A percentile compares a stretch with the other conserved stretches of the same genome.
Evolutionary conservation across 2,888 invertebrate species (phyloP).

Genomic region (Rhagophthalmus giganteus): DNA sequence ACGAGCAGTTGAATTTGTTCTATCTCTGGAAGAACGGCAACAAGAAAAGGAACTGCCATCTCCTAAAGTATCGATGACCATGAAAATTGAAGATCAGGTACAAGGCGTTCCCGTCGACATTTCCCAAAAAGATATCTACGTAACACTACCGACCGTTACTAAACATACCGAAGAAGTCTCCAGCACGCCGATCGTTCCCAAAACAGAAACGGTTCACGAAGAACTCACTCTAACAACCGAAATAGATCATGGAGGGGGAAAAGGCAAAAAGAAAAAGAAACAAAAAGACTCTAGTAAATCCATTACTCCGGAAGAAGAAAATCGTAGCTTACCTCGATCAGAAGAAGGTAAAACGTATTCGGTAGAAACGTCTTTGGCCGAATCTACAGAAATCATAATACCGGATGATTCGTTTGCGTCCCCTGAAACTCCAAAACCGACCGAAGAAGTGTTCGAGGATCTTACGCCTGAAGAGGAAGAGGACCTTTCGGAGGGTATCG

Average conservation of each 20-base stretch:
- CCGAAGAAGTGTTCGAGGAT: slow-evolving; percentile 54
- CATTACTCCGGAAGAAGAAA: slow-evolving; percentile 28
- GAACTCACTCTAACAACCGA: slow-evolving; percentile 50
- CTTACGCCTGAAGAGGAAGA: slow-evolving; percentile 50
- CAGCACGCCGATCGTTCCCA: slow-evolving; percentile 42
- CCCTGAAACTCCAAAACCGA: slow-evolving; percentile 60
- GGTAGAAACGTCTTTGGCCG: slow-evolving; percentile 57
- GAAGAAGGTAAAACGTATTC: slow-evolving; percentile 47
- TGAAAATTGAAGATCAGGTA: slow-evolving; percentile 42
- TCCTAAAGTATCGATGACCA: slow-evolving; percentile 46
- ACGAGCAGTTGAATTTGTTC: slow-evolving; percentile 48
- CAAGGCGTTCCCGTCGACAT: slow-evolving; percentile 42
- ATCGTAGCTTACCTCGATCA: slow-evolving; percentile 28
- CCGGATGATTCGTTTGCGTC: slow-evolving; percentile 57
- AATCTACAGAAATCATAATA: slow-evolving; percentile 60
- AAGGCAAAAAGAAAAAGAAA: slow-evolving; percentile 68
- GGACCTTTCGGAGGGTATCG: slow-evolving; percentile 52
- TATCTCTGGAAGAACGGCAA: slow-evolving; percentile 55
- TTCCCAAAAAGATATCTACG: slow-evolving; percentile 47
- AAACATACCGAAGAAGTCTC: slow-evolving; percentile 14
- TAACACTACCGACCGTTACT: slow-evolving; percentile 42
- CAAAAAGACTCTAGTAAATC: slow-evolving; percentile 55
- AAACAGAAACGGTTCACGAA: slow-evolving; percentile 48
- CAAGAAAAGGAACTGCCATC: slow-evolving; percentile 49
- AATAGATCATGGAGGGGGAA: slow-evolving; percentile 58